A percentile compares a stretch with the other conserved stretches of the same genome.
phyloP scores from a whole-genome alignment of 1,140 invertebrate genomes.

The Dryas iulia region DNA sequence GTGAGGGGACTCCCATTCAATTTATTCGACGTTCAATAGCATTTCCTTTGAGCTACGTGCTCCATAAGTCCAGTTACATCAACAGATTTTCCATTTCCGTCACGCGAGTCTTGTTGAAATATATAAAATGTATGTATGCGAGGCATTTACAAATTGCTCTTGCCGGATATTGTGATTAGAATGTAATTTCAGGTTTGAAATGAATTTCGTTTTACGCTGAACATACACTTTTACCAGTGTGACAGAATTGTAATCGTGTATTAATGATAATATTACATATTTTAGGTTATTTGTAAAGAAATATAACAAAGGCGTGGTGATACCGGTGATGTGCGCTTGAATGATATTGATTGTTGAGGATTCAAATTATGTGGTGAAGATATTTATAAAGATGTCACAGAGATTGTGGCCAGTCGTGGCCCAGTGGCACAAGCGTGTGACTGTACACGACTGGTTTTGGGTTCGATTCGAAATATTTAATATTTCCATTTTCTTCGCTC shows the following conservation, averaged over 20 bases:
- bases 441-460: no score
- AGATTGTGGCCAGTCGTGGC: no score
- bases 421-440: no score
- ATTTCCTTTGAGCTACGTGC: not conserved
- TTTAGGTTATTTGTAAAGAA: no score
- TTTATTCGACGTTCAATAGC: not conserved
- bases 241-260: not conserved
- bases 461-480: no score
- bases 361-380: no score
- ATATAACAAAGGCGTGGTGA: no score
- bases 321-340: no score
- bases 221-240: no score
- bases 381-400: no score
- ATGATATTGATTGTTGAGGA: no score
- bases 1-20: not conserved
- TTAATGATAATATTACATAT: not conserved
- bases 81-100: not conserved
- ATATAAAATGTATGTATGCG: not conserved
- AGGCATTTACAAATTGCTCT: not conserved
- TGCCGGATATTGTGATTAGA: constrained; percentile 7
- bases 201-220: not conserved
- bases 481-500: no score
- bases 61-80: not conserved
- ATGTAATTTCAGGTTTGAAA: not conserved
- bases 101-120: not conserved